These are phyloP conservation scores for Stichodactyla helianthus DNA, from an alignment of 64 coral and sea anemone species.

Conservation along the genomic window DNA sequence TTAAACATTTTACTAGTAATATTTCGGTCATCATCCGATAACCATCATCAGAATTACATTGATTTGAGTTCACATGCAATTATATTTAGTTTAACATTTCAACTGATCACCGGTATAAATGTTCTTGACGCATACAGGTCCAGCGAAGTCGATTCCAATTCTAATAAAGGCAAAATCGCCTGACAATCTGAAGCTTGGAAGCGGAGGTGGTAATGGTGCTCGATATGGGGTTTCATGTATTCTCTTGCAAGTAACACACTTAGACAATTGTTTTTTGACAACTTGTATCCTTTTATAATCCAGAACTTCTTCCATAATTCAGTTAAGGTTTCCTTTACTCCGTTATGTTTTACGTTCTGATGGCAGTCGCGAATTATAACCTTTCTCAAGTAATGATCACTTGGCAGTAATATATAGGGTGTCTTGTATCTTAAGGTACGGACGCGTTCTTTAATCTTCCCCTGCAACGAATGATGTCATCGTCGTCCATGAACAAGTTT, in stretches of 20 bases:
- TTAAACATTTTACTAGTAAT: no score
- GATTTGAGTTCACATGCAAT: no score
- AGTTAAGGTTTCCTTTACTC: slow-evolving; percentile 32
- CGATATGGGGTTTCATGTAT: slow-evolving; percentile 21
- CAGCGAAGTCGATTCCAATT: slow-evolving; percentile 62
- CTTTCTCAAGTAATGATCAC: slow-evolving; percentile 20
- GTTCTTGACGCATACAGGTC: slow-evolving; percentile 42
- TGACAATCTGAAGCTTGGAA: slow-evolving; percentile 41
- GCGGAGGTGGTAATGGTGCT: slow-evolving; percentile 19
- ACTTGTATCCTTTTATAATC: slow-evolving; percentile 16
- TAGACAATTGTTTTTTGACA: slow-evolving; percentile 16
- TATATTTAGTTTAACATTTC: no score
- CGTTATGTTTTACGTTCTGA: slow-evolving; percentile 32
- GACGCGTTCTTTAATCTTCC: slow-evolving; percentile 44
- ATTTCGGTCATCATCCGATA: no score
- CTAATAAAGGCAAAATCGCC: slow-evolving; percentile 39
- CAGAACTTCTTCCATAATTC: slow-evolving; percentile 21
- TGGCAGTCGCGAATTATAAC: slow-evolving; percentile 43
- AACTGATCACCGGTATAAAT: slow-evolving; percentile 27
- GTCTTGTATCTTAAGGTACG: slow-evolving; percentile 24
- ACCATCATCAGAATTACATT: no score
- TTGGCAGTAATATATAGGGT: slow-evolving; percentile 36
- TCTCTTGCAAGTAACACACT: slow-evolving; percentile 52
- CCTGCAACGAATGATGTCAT: slow-evolving; percentile 28
- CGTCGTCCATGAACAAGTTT: slow-evolving; percentile 34